These are phyloP conservation scores for Phyllopteryx taeniolatus DNA, from an alignment of 2,113 vertebrate species.

Conservation along the genomic window DNA sequence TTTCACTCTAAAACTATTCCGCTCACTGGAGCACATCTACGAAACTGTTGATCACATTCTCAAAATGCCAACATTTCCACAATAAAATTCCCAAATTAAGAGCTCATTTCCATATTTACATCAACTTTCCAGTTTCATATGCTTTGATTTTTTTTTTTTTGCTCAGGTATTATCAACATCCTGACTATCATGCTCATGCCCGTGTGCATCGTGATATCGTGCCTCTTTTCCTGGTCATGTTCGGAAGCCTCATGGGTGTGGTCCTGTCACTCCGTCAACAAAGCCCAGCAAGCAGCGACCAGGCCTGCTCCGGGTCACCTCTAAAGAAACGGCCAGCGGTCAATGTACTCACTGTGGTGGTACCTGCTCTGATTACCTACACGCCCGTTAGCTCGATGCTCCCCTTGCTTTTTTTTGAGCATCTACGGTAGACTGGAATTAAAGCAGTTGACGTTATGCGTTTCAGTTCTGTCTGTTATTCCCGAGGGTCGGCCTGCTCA, in stretches of 20 bases:
- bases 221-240: conserved; percentile 56
- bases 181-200: neutral
- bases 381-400: conserved; percentile 29
- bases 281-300: conserved; percentile 26
- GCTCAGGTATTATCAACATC: neutral
- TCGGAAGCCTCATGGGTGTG: conserved; percentile 39
- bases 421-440: rapidly evolving
- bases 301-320: neutral
- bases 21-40: too few relatives aligned
- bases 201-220: conserved; percentile 28
- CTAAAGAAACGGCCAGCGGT: conserved; percentile 47
- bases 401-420: neutral
- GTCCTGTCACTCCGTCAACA: conserved; percentile 32
- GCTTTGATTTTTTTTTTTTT: neutral
- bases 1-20: too few relatives aligned
- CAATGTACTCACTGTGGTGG: conserved; percentile 49
- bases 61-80: too few relatives aligned
- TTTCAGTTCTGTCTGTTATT: conserved; percentile 8
- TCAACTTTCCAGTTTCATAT: neutral
- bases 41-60: too few relatives aligned
- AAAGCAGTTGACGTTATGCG: rapidly evolving
- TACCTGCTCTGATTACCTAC: conserved; percentile 44
- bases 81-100: too few relatives aligned
- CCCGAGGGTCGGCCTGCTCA: conserved; percentile 48
- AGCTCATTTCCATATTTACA: neutral